These are phyloP conservation scores for Montipora sp. DNA, from an alignment of 64 coral and sea anemone genomes.

Conservation along the genomic window DNA sequence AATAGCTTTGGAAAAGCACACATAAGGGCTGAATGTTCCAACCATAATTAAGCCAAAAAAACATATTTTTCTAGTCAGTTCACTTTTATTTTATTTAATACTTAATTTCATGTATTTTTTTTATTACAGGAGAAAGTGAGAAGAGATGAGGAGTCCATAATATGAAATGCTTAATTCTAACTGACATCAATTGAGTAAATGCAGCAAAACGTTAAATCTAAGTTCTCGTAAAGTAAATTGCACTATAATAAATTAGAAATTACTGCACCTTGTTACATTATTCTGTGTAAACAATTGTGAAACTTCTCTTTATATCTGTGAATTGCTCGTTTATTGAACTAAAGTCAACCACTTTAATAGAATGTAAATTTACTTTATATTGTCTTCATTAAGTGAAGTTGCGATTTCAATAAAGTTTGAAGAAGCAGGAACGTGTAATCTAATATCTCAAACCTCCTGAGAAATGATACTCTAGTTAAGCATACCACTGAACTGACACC, in stretches of 20 bases:
- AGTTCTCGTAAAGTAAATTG: not conserved
- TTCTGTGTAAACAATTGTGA: constrained; percentile 3
- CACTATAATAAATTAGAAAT: not conserved
- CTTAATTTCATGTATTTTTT: not conserved
- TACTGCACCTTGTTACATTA: not conserved
- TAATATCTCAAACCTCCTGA: not conserved
- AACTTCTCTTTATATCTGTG: not conserved
- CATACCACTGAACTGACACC: no score
- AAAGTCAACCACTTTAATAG: constrained; percentile 7
- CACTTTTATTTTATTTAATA: not conserved
- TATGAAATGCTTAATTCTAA: constrained; percentile 12
- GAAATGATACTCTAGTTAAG: not conserved
- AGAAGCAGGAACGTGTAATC: not conserved
- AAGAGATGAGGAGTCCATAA: not conserved
- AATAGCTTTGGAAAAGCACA: no score
- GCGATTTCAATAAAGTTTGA: constrained; percentile 35
- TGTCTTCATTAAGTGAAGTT: constrained; percentile 1
- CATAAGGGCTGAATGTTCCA: no score
- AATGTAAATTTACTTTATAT: constrained; percentile 27
- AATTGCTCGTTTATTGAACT: not conserved
- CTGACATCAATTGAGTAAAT: constrained; percentile 18
- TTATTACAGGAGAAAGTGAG: constrained; percentile 7
- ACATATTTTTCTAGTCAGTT: no score
- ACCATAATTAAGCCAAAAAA: no score
- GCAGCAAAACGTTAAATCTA: not conserved